Percentiles rank a stretch among this genome's conserved stretches.
These are phyloP conservation scores for Drosophila hamatofila DNA, from an alignment of 2,888 invertebrate species.

Conservation along the genomic window DNA sequence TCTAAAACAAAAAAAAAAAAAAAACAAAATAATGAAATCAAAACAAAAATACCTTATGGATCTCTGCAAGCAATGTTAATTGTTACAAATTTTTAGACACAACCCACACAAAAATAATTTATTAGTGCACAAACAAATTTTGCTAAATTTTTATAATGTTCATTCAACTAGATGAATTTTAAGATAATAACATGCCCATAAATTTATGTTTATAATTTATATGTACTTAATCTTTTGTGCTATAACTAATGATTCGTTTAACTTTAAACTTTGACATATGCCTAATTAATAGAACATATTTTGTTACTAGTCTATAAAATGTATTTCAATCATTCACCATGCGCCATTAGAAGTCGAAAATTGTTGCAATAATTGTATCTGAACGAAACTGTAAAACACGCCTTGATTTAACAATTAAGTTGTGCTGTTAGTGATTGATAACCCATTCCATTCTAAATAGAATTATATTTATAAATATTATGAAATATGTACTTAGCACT, in stretches of 20 bases:
- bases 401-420: conserved; percentile 66
- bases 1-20: conserved; percentile 11
- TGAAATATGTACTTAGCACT: conserved; percentile 59
- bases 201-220: conserved; percentile 27
- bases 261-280: conserved; percentile 38
- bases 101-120: conserved; percentile 24
- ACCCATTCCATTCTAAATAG: conserved; percentile 36
- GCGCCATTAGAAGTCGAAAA: conserved; percentile 66
- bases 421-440: conserved; percentile 70
- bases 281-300: conserved; percentile 45
- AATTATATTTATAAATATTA: conserved; percentile 17
- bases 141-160: conserved; percentile 29
- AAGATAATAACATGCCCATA: conserved; percentile 32
- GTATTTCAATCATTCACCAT: conserved; percentile 47
- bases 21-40: conserved; percentile 15
- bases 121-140: conserved; percentile 48
- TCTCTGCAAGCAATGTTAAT: conserved; percentile 69
- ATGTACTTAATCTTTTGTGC: conserved; percentile 45
- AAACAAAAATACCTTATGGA: conserved; percentile 53
- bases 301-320: conserved; percentile 71
- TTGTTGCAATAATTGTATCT: conserved; percentile 71
- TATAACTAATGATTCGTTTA: conserved; percentile 36
- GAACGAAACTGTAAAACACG: conserved; percentile 53
- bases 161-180: conserved; percentile 33
- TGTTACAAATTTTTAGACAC: conserved; percentile 68